phyloP scores from a whole-genome alignment of 2,797 vertebrate species.

The Austrolebias charrua region DNA sequence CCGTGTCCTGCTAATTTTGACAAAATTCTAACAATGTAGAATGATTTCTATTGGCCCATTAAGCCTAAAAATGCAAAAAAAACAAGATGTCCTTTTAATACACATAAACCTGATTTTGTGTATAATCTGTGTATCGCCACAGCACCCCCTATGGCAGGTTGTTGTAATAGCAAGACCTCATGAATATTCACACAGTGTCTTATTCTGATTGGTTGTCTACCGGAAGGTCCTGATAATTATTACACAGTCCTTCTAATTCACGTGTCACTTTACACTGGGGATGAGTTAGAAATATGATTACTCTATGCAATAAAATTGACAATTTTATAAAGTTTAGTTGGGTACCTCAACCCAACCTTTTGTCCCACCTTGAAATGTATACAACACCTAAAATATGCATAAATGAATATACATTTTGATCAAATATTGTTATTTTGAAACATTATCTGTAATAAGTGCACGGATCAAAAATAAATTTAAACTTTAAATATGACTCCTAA shows the following conservation, averaged over 20 bases:
- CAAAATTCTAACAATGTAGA: too few species aligned
- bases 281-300: not conserved
- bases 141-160: slow-evolving; percentile 1
- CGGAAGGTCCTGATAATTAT: not conserved
- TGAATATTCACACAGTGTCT: slow-evolving; percentile 1
- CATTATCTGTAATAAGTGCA: too few species aligned
- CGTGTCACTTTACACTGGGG: not conserved
- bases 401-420: too few species aligned
- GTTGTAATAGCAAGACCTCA: not conserved
- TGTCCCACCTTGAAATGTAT: too few species aligned
- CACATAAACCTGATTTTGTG: slow-evolving; percentile 9
- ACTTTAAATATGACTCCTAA: too few species aligned
- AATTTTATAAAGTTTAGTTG: slow-evolving; percentile 3
- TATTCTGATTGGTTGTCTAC: not conserved
- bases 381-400: too few species aligned
- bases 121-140: slow-evolving; percentile 9
- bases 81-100: not conserved
- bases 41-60: too few species aligned
- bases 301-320: not conserved
- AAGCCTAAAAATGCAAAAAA: too few species aligned
- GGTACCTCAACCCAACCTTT: not conserved
- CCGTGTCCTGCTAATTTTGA: too few species aligned
- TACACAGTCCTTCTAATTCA: slow-evolving; percentile 6
- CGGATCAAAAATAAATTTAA: too few species aligned
- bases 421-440: too few species aligned